Evolutionary conservation across 1,140 invertebrate species (phyloP).

Genomic region (Chironomus striatipennis): DNA sequence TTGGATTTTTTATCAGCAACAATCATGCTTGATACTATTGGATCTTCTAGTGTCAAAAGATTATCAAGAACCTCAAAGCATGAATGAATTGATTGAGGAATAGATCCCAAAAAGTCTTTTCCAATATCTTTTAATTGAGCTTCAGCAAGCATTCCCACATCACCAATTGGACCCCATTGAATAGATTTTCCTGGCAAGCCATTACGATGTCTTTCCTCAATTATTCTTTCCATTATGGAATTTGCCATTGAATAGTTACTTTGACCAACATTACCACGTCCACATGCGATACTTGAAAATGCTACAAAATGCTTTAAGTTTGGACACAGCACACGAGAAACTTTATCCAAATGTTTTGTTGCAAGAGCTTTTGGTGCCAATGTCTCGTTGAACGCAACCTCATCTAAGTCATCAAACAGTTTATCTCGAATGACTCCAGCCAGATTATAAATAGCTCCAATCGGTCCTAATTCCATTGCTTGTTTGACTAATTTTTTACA

Average conservation of each 20-base stretch:
- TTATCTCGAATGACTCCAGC: conserved; percentile 50
- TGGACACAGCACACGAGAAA: conserved; percentile 44
- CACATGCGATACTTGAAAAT: conserved; percentile 45
- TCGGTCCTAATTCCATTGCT: conserved; percentile 47
- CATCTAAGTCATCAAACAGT: conserved; percentile 43
- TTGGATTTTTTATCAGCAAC: conserved; percentile 60
- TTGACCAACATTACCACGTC: conserved; percentile 57
- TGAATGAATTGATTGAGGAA: conserved; percentile 35
- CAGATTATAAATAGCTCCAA: conserved; percentile 68
- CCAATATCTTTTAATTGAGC: conserved; percentile 46
- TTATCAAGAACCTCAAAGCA: conserved; percentile 32
- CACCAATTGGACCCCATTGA: conserved; percentile 43
- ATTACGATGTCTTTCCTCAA: conserved; percentile 45
- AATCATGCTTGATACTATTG: conserved; percentile 70
- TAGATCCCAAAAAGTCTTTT: conserved; percentile 49
- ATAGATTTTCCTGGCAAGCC: conserved; percentile 42
- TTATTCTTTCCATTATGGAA: conserved; percentile 55
- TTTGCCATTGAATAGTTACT: conserved; percentile 60
- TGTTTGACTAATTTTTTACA: conserved; percentile 47
- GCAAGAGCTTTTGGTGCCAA: conserved; percentile 42
- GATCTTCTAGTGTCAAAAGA: conserved; percentile 54
- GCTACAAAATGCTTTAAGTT: conserved; percentile 35
- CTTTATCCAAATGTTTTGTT: conserved; percentile 42
- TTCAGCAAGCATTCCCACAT: conserved; percentile 55
- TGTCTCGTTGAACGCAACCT: conserved; percentile 39